Conservation (phyloP, 2,113 vertebrate species). For the Myotis lucifugus region DNA sequence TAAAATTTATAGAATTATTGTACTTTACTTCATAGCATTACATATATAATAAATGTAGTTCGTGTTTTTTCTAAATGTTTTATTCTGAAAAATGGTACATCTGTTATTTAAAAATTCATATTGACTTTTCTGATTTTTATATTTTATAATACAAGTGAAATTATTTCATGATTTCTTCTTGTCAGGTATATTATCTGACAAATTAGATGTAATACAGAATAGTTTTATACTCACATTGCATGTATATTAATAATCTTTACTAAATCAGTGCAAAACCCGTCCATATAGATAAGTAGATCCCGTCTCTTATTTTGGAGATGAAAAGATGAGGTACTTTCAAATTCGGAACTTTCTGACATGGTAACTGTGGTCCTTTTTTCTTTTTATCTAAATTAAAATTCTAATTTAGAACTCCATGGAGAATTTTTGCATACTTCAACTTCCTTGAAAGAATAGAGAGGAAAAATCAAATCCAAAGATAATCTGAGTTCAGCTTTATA, state of each 20-base stretch:
- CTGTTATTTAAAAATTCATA: constrained; percentile 32
- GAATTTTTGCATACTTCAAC: neutral
- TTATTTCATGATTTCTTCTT: constrained; percentile 33
- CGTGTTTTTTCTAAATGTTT: constrained; percentile 40
- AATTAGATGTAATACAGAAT: neutral
- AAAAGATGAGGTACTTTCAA: neutral
- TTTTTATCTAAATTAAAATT: constrained; percentile 42
- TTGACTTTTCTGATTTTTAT: constrained; percentile 32
- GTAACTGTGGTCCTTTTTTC: neutral
- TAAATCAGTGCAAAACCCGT: neutral
- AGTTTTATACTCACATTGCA: constrained; percentile 23
- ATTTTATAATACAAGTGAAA: constrained; percentile 15
- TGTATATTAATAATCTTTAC: neutral
- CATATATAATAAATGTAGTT: neutral
- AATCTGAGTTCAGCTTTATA: constrained; percentile 10
- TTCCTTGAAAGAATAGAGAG: neutral
- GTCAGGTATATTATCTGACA: constrained; percentile 48
- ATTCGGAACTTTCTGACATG: constrained; percentile 33
- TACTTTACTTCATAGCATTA: neutral
- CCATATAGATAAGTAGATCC: neutral
- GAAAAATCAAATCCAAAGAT: constrained; percentile 27
- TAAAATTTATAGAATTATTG: constrained; percentile 4
- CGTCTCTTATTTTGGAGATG: neutral
- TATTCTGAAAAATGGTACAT: constrained; percentile 2
- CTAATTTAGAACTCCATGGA: neutral